These are phyloP conservation scores for Strigamia transsilvanica DNA, from an alignment of 2,888 invertebrate species.

Conservation along the genomic window DNA sequence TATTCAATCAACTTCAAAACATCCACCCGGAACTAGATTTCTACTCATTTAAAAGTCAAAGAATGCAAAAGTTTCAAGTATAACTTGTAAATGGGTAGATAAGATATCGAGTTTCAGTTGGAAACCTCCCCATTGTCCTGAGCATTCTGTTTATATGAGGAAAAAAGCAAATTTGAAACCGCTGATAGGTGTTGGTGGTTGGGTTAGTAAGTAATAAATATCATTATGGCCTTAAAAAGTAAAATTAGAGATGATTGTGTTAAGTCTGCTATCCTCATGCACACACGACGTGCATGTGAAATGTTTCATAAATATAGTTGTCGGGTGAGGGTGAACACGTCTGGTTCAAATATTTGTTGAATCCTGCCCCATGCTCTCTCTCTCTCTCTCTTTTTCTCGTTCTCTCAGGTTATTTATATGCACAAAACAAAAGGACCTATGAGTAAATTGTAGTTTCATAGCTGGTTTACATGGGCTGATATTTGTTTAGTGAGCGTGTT, in stretches of 20 bases:
- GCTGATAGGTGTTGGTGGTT: neutral
- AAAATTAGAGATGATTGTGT: constrained; percentile 6
- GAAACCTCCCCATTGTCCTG: too few species aligned
- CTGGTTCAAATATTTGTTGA: constrained; percentile 36
- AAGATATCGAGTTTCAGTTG: too few species aligned
- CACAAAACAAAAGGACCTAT: constrained; percentile 42
- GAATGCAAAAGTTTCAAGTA: too few species aligned
- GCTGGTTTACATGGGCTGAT: constrained; percentile 47
- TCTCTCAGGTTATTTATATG: constrained; percentile 15
- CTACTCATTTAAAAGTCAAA: too few species aligned
- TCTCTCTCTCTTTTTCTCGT: too few species aligned
- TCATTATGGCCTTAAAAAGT: constrained; percentile 13
- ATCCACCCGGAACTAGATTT: too few species aligned
- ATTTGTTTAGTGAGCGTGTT: constrained; percentile 49
- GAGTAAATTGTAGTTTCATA: constrained; percentile 45
- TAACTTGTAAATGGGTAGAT: too few species aligned
- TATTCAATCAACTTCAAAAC: neutral
- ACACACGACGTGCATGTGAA: constrained; percentile 1
- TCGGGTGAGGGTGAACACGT: constrained; percentile 14
- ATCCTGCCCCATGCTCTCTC: constrained; percentile 33
- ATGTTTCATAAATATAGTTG: constrained; percentile 28
- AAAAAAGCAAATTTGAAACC: neutral
- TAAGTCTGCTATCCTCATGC: neutral
- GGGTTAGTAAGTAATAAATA: neutral
- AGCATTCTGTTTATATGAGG: too few species aligned